Conservation (phyloP, 2,797 vertebrate genomes). For the Novumbra hubbsi region DNA sequence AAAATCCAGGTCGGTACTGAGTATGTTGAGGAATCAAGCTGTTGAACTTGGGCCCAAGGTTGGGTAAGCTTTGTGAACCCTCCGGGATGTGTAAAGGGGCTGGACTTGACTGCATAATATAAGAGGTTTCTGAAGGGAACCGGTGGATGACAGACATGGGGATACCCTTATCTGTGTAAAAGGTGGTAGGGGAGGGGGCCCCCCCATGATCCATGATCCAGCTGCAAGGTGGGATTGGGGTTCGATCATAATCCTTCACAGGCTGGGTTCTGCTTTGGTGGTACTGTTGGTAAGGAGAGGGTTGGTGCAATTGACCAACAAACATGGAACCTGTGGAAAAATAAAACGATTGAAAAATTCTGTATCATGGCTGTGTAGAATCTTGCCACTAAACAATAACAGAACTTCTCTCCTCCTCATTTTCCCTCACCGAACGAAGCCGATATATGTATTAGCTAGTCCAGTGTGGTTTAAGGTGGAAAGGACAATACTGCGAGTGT, state of each 20-base stretch:
- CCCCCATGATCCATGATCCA: conserved; percentile 63
- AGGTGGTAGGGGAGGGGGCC: conserved; percentile 37
- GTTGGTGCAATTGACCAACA: conserved; percentile 53
- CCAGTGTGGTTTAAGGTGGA: too few species aligned
- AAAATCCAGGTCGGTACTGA: conserved; percentile 66
- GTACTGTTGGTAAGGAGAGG: conserved; percentile 60
- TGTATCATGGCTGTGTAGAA: not conserved
- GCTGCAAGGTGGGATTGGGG: conserved; percentile 62
- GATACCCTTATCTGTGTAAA: conserved; percentile 62
- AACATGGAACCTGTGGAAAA: conserved; percentile 54
- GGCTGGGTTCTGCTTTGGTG: conserved; percentile 46
- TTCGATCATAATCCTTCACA: conserved; percentile 53
- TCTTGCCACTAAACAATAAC: not conserved
- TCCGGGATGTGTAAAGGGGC: conserved; percentile 60
- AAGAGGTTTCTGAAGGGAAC: conserved; percentile 58
- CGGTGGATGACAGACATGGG: conserved; percentile 55
- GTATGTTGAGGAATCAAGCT: conserved; percentile 50
- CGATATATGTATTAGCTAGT: too few species aligned
- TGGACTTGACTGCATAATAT: conserved; percentile 54
- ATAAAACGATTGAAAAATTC: conserved; percentile 1
- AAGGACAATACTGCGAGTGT: too few species aligned
- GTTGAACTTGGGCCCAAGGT: conserved; percentile 53
- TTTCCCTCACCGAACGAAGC: too few species aligned
- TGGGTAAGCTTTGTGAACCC: conserved; percentile 47
- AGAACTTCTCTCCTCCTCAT: not conserved